Evolutionary conservation across 1,140 invertebrate genomes (phyloP), one percentile per base, ranked within the genome.

Genomic region (Andrena cerasifolii): DNA sequence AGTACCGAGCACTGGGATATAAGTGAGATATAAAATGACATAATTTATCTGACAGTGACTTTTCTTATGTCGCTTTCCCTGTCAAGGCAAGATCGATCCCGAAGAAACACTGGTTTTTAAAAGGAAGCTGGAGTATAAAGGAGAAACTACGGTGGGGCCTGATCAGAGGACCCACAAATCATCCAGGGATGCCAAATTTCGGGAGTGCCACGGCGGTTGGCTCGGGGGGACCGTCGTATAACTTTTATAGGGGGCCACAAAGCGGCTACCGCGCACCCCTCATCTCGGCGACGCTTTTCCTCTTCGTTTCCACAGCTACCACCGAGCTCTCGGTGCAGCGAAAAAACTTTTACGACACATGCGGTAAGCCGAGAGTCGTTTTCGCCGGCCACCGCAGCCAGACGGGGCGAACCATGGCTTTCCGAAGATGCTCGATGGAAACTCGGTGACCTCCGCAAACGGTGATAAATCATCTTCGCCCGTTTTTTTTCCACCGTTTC

Each of bases 241-340:
- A 82, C 78, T 82, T 82, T 82, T 82, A 82, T 79, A 76, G 78
- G 28, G 49, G 71, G 45, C 49, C 31, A 63, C 58, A 76, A 82
- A 80, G 31, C 36, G 8, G 43, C 71, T 72, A 61, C 78, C 28
- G 70, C 28, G 70, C 73, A 43, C 36, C 68, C 63, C 62, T 58
- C 33, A 8, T 40, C 28, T 24, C 26, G 28, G 28, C 66, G 16
- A 31, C 3, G 33, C 51, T 43, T 43, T 31, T 45, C n/a, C 36
- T 31, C n/a, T 53, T 45, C 54, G 24, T 28, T 43, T 28, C 21
- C n/a, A 26, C 2, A 18, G 16, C 40, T 53, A 43, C 54, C 45
- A 16, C 1, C 21, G 61, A 59, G 53, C 73, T 68, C 61, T 73
- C 43, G 2, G 24, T 10, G 10, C 12, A 47, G 56, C 62, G 24